Evolutionary conservation across 2,888 invertebrate species (phyloP).

Genomic region (Axea sp.): DNA sequence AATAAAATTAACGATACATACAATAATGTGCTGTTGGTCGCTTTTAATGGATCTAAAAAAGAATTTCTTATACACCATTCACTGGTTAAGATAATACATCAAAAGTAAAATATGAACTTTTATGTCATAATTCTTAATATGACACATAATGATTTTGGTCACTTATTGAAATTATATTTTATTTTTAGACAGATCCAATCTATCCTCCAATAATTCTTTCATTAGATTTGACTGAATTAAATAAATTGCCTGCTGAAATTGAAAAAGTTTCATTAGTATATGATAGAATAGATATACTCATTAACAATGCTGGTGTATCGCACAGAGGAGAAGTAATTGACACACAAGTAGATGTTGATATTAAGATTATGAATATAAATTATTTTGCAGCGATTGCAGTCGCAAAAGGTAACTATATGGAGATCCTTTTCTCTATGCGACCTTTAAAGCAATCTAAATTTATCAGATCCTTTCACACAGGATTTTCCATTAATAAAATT

Average conservation of each 20-base stretch:
- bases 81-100: too few species aligned
- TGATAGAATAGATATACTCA: constrained; percentile 90
- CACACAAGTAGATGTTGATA: constrained; percentile 90
- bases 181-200: constrained; percentile 81
- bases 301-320: constrained; percentile 96
- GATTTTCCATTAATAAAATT: too few species aligned
- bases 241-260: constrained; percentile 83
- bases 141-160: too few species aligned
- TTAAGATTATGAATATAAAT: constrained; percentile 94
- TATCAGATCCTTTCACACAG: too few species aligned
- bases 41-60: too few species aligned
- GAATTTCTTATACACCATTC: too few species aligned
- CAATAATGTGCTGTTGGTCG: too few species aligned
- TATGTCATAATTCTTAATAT: too few species aligned
- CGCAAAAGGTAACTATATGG: constrained; percentile 95
- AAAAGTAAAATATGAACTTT: too few species aligned
- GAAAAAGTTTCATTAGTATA: constrained; percentile 85
- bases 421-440: too few species aligned
- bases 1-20: too few species aligned
- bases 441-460: too few species aligned
- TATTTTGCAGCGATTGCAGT: constrained; percentile 95
- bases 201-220: constrained; percentile 87
- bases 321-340: constrained; percentile 87
- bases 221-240: constrained; percentile 88
- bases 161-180: constrained; percentile 63